Base-by-base conservation (phyloP, 2,888 invertebrate genomes). In the Mellilla xanthometata region DNA sequence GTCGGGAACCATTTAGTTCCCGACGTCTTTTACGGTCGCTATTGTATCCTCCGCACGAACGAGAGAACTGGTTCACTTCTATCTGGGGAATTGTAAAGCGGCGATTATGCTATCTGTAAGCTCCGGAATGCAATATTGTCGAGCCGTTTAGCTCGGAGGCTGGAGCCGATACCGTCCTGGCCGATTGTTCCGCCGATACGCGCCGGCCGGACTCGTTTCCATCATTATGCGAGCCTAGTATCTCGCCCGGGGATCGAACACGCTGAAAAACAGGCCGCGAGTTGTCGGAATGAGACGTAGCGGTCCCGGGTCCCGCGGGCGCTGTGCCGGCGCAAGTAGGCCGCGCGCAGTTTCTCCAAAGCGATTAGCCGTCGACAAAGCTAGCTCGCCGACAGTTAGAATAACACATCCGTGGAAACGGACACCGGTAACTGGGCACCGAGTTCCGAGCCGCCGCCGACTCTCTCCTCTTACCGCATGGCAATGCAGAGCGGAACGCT, bases 401-500 rank as follows among this genome's bases (percentile, higher is more conserved):
- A 65, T 83, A 80, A 82, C 86, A 82, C 69, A 76, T 81, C 83
- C 81, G 86, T 69, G 75, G 79, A 75, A 81, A 75, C 77, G 66
- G 80, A 82, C 70, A 81, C 84, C 68, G 42, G 85, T 74, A 84
- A 87, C 73, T 52, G 62, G 72, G 85, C 72, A 72, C 66, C 64
- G 62, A 60, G 69, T 72, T 72, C 73, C 70, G 67, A 74, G 56
- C 63, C 66, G 76, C 69, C 66, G 73, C 58, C 63, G 66, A 77
- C 86, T 87, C 85, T 86, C 88, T 83, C 82, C 76, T 75, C 72
- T 80, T 76, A 73, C 78, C 70, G 54, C 72, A 72, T 77, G 67
- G 72, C 74, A 85, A 81, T 79, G 78, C 82, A 81, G 74, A 85
- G 83, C 87, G 86, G 81, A 88, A 87, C 86, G 81, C 70, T 88